Evolutionary conservation across 2,113 vertebrate species (phyloP).

Genomic region (Scomber colias): DNA sequence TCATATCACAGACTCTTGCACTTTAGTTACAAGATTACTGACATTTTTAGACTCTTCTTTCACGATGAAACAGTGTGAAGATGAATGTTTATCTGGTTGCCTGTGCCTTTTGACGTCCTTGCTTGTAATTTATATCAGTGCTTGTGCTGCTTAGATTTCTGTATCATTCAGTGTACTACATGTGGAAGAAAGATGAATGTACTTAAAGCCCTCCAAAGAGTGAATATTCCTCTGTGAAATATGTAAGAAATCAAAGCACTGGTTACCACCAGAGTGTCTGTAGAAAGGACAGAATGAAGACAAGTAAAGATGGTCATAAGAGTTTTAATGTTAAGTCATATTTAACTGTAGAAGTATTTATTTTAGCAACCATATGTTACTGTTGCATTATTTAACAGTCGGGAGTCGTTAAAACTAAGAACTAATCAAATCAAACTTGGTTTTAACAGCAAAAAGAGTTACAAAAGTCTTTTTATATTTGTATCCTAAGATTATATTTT

Average conservation of each 20-base stretch:
- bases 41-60: slow-evolving; percentile 18
- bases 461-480: background rate
- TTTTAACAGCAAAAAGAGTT: slow-evolving; percentile 14
- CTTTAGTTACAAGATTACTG: slow-evolving; percentile 50
- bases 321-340: slow-evolving; percentile 15
- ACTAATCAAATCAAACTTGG: background rate
- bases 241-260: background rate
- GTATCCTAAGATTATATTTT: slow-evolving; percentile 4
- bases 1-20: slow-evolving; percentile 41
- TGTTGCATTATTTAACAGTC: slow-evolving; percentile 17
- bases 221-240: slow-evolving; percentile 22
- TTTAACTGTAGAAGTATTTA: slow-evolving; percentile 22
- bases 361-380: slow-evolving; percentile 14
- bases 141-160: slow-evolving; percentile 37
- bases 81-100: slow-evolving; percentile 52
- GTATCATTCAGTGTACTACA: slow-evolving; percentile 18
- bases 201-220: slow-evolving; percentile 44
- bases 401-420: background rate
- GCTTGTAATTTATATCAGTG: slow-evolving; percentile 45
- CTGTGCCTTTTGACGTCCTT: slow-evolving; percentile 63
- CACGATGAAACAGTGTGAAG: slow-evolving; percentile 50
- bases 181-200: slow-evolving; percentile 39
- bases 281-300: slow-evolving; percentile 9
- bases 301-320: background rate
- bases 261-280: background rate